Evolutionary conservation across 2,888 invertebrate species (phyloP).

Genomic region (Physocephala rufipes): DNA sequence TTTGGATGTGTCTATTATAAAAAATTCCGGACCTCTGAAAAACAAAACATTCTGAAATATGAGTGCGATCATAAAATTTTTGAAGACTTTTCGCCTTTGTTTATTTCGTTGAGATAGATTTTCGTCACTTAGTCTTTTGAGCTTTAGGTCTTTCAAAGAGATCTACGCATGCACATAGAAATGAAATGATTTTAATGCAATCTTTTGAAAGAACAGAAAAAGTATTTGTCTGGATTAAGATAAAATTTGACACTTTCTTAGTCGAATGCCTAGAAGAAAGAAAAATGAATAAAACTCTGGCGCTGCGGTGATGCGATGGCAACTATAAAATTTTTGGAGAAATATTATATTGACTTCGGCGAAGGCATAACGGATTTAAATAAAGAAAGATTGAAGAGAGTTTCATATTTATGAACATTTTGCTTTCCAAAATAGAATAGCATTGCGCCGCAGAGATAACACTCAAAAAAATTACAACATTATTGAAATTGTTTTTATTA

Average conservation of each 20-base stretch:
- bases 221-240: slow-evolving; percentile 43
- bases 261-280: no score
- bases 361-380: no score
- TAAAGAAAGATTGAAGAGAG: no score
- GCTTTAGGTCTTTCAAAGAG: neutral
- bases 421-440: no score
- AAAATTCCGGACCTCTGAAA: slow-evolving; percentile 25
- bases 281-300: neutral
- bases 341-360: no score
- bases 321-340: slow-evolving; percentile 20
- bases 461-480: no score
- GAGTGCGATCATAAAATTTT: slow-evolving; percentile 19
- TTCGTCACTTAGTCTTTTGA: slow-evolving; percentile 23
- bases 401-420: no score
- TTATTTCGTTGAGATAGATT: neutral
- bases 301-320: slow-evolving; percentile 1
- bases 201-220: neutral
- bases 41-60: slow-evolving; percentile 14
- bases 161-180: neutral
- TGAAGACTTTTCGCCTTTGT: slow-evolving; percentile 6
- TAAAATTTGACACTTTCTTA: slow-evolving; percentile 56
- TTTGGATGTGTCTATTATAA: slow-evolving; percentile 10
- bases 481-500: no score
- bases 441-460: no score
- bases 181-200: neutral